Conservation (phyloP, 2,888 invertebrate genomes). For the Archips crataeganus region DNA sequence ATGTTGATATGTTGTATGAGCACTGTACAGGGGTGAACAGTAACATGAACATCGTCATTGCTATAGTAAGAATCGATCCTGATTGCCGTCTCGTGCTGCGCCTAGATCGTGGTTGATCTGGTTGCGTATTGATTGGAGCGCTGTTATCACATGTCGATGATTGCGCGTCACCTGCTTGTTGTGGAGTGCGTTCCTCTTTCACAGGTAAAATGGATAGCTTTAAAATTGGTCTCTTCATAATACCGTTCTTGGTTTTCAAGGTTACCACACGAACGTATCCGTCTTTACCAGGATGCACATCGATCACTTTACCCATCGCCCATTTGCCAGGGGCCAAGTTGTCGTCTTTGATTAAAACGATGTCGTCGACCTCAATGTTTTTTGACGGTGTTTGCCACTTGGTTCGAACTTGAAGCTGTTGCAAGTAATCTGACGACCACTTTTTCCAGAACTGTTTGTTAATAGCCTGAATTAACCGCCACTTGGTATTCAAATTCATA, state of each 20-base stretch:
- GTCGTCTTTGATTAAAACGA: too few species aligned
- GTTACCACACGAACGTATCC: not conserved
- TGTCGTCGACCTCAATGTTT: too few species aligned
- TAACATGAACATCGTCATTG: not conserved
- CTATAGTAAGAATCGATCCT: not conserved
- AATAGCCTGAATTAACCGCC: too few species aligned
- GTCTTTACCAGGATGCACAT: too few species aligned
- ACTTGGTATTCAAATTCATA: too few species aligned
- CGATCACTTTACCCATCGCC: too few species aligned
- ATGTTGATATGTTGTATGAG: not conserved
- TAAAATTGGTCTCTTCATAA: not conserved
- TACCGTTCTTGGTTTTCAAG: not conserved
- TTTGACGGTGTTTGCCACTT: too few species aligned
- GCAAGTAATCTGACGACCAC: too few species aligned
- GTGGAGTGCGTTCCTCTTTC: not conserved
- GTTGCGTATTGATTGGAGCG: not conserved
- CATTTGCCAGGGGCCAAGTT: too few species aligned
- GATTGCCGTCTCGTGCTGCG: not conserved
- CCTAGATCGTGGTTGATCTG: not conserved
- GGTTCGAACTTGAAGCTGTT: too few species aligned
- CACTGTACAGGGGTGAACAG: not conserved
- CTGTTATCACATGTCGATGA: not conserved
- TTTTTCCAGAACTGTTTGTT: too few species aligned
- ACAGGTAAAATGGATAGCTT: not conserved
- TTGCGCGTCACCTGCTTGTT: not conserved